Conservation (phyloP, 2,888 invertebrate species). For the Thymelicus lineola region DNA sequence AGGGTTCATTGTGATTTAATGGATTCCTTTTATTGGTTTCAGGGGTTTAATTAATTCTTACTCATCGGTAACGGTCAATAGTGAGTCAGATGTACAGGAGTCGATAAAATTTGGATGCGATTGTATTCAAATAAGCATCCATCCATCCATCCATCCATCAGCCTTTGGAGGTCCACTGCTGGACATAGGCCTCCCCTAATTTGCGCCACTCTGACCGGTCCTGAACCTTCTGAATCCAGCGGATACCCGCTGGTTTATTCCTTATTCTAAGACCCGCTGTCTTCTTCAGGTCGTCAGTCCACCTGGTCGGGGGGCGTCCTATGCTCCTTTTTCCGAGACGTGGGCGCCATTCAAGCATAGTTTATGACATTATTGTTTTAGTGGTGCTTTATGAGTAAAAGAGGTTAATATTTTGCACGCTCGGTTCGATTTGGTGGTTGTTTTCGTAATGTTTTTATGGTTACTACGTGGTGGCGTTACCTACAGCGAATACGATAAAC, state of each 20-base stretch:
- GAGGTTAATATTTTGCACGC: conserved; percentile 25
- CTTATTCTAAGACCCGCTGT: too few species aligned
- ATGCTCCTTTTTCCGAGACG: too few species aligned
- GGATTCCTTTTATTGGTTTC: conserved; percentile 60
- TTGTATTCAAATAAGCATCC: conserved; percentile 31
- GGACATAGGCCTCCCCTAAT: too few species aligned
- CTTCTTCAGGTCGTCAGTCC: too few species aligned
- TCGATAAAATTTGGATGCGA: conserved; percentile 27
- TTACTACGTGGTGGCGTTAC: neutral
- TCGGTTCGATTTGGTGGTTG: neutral
- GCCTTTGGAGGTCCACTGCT: too few species aligned
- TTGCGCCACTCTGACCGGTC: too few species aligned
- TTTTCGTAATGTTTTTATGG: neutral
- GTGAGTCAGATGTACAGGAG: conserved; percentile 63
- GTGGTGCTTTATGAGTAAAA: conserved; percentile 9
- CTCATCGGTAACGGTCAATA: conserved; percentile 73
- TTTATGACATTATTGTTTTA: conserved; percentile 32
- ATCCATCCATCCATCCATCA: too few species aligned
- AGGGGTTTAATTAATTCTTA: conserved; percentile 79
- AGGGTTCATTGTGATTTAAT: conserved; percentile 53
- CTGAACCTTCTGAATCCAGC: too few species aligned
- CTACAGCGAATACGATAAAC: conserved; percentile 3
- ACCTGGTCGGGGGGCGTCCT: too few species aligned
- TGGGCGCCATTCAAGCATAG: too few species aligned
- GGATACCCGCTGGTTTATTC: too few species aligned